Base-by-base conservation (phyloP, 2,888 invertebrate species). In the Diabrotica balteata region DNA sequence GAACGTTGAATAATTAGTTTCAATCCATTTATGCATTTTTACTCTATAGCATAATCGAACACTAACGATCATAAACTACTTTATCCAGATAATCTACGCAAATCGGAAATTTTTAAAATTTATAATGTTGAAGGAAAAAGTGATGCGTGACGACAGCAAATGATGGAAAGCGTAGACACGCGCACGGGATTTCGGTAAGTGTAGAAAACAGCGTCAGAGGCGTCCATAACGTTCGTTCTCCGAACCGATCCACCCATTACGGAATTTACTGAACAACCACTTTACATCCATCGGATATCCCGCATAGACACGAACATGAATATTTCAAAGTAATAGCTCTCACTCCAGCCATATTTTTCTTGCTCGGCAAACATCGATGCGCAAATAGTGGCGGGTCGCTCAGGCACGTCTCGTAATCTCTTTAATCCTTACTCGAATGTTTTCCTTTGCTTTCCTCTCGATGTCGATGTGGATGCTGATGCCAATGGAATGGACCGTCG, bases 251-350 rank as follows among this genome's bases (percentile, higher is more conserved):
- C 61, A 46, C 75, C 76, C 75, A 76, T 76, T 78, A 77, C 75
- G 73, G 75, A 77, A 76, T 76, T 74, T 74, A 76, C 73, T 74
- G 77, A 78, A 79, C 75, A 78, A 78, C 78, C 78, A 78, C 79
- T 79, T 77, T 77, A 77, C 80, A 81, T 81, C 81, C 80, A 79
- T 75, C 74, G 77, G 76, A 78, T 79, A 78, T 75, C 72, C 75
- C 69, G 72, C 73, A 75, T 73, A 79, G 80, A 81, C 80, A 81
- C 81, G 80, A 80, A 80, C 81, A 79, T 78, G 81, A 81, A 82
- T 81, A 80, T 81, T 80, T 80, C 80, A 80, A 73, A 73, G 76
- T 79, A 79, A 78, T 78, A 74, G 78, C 76, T 75, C 74, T 76
- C 74, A 75, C 74, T 75, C 75, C 73, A 72, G 72, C 72, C 71